Evolutionary conservation across 2,797 vertebrate genomes (phyloP).

Genomic region (Pempheris klunzingeri): DNA sequence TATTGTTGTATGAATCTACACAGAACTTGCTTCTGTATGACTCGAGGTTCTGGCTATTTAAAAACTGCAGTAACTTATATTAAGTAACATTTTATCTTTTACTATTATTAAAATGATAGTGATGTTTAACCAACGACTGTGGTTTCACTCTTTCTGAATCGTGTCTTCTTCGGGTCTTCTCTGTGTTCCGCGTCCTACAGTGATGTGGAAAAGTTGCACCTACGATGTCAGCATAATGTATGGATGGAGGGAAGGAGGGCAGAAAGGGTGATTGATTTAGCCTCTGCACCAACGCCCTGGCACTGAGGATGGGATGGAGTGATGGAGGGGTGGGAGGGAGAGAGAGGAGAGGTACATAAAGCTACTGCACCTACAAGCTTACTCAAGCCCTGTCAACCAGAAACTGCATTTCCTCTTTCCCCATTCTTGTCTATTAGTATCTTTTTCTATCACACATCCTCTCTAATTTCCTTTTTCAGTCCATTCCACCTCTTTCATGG

Average conservation of each 20-base stretch:
- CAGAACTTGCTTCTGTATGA: conserved; percentile 70
- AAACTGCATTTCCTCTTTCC: not conserved
- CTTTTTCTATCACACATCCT: not conserved
- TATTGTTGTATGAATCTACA: conserved; percentile 62
- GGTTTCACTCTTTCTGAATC: conserved; percentile 46
- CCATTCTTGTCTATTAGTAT: conserved; percentile 1
- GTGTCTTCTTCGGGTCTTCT: conserved; percentile 35
- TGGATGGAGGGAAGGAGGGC: conserved; percentile 34
- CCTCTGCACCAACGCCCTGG: conserved; percentile 64
- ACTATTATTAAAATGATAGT: conserved; percentile 74
- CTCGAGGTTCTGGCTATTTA: conserved; percentile 73
- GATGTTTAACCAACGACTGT: conserved; percentile 64
- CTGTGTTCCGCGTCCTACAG: conserved; percentile 43
- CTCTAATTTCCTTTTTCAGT: conserved; percentile 8
- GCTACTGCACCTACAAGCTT: conserved; percentile 31
- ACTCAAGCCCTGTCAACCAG: conserved; percentile 25
- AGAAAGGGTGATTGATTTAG: conserved; percentile 66
- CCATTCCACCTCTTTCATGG: not conserved
- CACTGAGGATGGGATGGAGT: conserved; percentile 36
- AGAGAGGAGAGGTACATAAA: conserved; percentile 19
- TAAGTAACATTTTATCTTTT: conserved; percentile 81
- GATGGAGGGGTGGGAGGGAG: conserved; percentile 17
- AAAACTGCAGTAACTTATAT: conserved; percentile 84
- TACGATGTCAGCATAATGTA: conserved; percentile 66
- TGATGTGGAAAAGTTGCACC: conserved; percentile 45